Percentiles rank a stretch among this genome's conserved stretches.
These are phyloP conservation scores for Palloptera scutellata DNA, from an alignment of 2,888 invertebrate species.

Conservation along the genomic window DNA sequence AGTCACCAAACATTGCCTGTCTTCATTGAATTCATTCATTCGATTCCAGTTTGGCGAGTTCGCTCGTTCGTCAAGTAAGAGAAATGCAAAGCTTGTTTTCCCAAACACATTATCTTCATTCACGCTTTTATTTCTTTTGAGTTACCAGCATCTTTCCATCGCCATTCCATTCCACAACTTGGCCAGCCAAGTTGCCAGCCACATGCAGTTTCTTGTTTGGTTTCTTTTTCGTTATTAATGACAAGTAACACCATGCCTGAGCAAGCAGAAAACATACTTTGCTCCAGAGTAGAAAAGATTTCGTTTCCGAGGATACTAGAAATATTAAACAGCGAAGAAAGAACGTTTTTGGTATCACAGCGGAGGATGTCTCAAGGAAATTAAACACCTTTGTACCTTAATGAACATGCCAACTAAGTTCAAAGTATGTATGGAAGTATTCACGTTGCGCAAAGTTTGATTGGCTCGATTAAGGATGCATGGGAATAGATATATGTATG, in stretches of 20 bases:
- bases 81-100: neutral
- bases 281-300: neutral
- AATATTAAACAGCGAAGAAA: neutral
- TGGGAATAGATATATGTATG: too few species aligned
- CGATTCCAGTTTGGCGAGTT: slow-evolving; percentile 13
- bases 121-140: slow-evolving; percentile 13
- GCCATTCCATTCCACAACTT: neutral
- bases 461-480: too few species aligned
- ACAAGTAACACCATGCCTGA: slow-evolving; percentile 6
- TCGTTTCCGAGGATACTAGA: neutral
- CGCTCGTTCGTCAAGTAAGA: neutral
- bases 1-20: neutral
- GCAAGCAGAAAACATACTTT: neutral
- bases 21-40: slow-evolving; percentile 2
- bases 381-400: slow-evolving; percentile 5
- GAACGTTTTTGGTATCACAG: neutral
- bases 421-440: neutral
- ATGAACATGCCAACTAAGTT: slow-evolving; percentile 1
- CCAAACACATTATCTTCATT: slow-evolving; percentile 15
- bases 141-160: neutral
- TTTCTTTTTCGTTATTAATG: slow-evolving; percentile 8
- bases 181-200: neutral
- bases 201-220: neutral
- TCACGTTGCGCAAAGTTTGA: neutral
- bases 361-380: neutral